Conservation (phyloP, 2,888 invertebrate genomes). For the Eristalis intricaria region DNA sequence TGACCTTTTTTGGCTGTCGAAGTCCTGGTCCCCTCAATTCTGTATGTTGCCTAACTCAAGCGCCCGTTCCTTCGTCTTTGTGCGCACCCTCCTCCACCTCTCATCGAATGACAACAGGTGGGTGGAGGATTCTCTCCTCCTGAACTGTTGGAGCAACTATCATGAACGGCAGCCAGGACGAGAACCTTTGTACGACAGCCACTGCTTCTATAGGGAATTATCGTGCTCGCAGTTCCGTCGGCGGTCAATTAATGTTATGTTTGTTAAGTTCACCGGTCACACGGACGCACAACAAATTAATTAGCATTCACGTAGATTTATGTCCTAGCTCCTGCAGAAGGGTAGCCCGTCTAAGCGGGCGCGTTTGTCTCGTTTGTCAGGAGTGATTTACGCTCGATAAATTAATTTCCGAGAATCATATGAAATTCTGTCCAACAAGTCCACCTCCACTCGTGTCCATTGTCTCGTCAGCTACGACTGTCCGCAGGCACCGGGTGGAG, state of each 20-base stretch:
- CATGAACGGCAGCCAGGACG: too few relatives aligned
- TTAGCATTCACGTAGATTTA: conserved; percentile 60
- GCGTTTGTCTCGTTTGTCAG: conserved; percentile 51
- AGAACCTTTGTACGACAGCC: too few relatives aligned
- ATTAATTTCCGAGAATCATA: conserved; percentile 58
- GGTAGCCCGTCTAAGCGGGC: background rate
- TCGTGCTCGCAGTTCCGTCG: conserved; percentile 2
- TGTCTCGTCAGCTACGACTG: background rate
- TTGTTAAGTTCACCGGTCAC: conserved; percentile 12
- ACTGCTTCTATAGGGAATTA: too few relatives aligned
- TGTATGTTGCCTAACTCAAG: too few relatives aligned
- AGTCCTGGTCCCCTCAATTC: too few relatives aligned
- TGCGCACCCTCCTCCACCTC: too few relatives aligned
- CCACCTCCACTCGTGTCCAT: background rate
- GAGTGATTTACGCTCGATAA: conserved; percentile 55
- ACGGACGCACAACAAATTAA: conserved; percentile 52
- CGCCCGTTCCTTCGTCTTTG: too few relatives aligned
- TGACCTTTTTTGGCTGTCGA: too few relatives aligned
- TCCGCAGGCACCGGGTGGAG: background rate
- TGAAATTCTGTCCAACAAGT: conserved; percentile 6
- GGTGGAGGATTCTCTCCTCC: too few relatives aligned
- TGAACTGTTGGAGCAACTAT: too few relatives aligned
- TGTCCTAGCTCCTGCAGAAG: conserved; percentile 3
- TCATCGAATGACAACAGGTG: too few relatives aligned
- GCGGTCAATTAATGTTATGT: conserved; percentile 32